These are phyloP conservation scores for Sebastes aleutianus DNA, from an alignment of 2,797 vertebrate genomes.

Conservation along the genomic window DNA sequence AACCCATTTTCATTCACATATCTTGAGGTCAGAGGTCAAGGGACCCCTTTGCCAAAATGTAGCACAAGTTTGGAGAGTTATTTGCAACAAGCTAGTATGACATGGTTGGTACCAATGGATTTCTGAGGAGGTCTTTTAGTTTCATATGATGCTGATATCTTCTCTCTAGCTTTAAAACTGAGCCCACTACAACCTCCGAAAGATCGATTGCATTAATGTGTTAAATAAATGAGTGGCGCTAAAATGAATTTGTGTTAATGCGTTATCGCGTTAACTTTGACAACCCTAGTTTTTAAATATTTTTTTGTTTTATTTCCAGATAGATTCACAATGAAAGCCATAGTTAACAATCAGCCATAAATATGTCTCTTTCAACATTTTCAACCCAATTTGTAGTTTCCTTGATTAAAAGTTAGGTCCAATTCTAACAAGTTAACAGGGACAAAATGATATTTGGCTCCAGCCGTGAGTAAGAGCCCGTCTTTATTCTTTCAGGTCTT, in stretches of 20 bases:
- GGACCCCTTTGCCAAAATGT: no score
- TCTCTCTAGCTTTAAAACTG: neutral
- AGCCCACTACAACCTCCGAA: rapidly evolving
- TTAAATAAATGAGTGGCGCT: no score
- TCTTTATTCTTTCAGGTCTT: slow-evolving; percentile 6
- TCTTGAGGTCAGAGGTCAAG: no score
- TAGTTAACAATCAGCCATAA: neutral
- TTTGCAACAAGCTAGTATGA: neutral
- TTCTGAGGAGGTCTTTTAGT: neutral
- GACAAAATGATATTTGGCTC: neutral
- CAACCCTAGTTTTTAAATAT: neutral
- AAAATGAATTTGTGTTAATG: no score
- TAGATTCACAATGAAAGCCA: neutral
- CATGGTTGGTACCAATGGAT: neutral
- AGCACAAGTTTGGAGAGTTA: no score
- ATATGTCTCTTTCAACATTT: neutral
- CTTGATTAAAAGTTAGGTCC: slow-evolving; percentile 4
- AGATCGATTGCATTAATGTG: neutral
- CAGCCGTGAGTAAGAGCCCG: neutral
- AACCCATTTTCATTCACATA: no score
- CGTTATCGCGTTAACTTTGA: neutral
- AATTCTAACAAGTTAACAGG: neutral
- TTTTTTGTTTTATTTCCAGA: neutral
- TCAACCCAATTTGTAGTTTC: neutral
- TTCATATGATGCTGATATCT: neutral